phyloP scores from a whole-genome alignment of 2,888 invertebrate species.

The Sussaba pulchella region DNA sequence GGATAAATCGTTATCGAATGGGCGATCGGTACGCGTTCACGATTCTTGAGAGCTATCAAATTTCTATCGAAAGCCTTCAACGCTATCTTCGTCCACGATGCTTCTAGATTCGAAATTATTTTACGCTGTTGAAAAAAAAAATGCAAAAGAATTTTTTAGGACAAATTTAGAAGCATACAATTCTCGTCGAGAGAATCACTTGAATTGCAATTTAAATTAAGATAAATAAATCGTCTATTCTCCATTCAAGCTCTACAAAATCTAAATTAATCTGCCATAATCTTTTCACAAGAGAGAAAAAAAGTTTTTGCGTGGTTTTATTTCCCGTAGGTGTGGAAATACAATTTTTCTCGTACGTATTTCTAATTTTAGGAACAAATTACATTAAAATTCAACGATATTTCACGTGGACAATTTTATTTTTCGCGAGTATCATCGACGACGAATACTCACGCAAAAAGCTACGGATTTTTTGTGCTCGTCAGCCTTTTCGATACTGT shows the following conservation, averaged over 20 bases:
- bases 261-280: no score
- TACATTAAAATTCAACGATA: no score
- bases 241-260: no score
- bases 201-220: background rate
- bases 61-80: constrained; percentile 89
- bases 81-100: constrained; percentile 88
- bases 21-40: constrained; percentile 83
- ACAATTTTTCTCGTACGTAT: no score
- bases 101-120: constrained; percentile 87
- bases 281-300: no score
- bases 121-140: constrained; percentile 85
- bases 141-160: no score
- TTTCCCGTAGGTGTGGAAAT: no score
- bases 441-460: constrained; percentile 84
- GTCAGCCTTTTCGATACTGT: constrained; percentile 86
- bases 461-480: constrained; percentile 81
- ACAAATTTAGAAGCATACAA: background rate
- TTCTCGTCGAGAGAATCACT: no score
- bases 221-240: no score
- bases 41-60: constrained; percentile 87
- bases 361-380: no score
- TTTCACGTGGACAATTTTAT: no score
- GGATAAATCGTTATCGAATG: constrained; percentile 89
- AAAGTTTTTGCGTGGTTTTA: no score
- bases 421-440: background rate